Evolutionary conservation across 2,888 invertebrate genomes (phyloP), one percentile per base, ranked within the genome.

Genomic region (Stratiomys singularior): DNA sequence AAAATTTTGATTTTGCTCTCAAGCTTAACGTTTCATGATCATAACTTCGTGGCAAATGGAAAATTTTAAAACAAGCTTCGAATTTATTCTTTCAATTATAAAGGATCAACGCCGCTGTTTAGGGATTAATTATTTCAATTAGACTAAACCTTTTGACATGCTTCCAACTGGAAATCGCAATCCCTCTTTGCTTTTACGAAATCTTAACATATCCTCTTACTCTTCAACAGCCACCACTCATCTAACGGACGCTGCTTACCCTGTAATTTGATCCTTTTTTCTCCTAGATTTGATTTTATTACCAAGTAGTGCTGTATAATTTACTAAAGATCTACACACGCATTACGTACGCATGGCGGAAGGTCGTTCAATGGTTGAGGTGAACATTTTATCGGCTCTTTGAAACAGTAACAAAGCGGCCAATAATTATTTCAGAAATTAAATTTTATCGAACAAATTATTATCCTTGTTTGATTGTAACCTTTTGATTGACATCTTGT

Each of bases 71-170:
- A n/a, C n/a, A n/a, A n/a, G n/a, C n/a, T n/a, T n/a, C n/a, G n/a
- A n/a, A 37, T 3, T 37, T 9, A 3, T 37, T 37, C 9, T 9
- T 47, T 47, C 64, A 76, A 64, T 76, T 64, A 76, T 23, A 11
- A 7, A 23, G 27, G 15, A 63, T 76, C 15, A 76, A 23, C 52
- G 47, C 46, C 28, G 18, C 13, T 3, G 64, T 76, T 60, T 67
- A 69, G 69, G 58, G 71, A 77, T 60, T 71, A 77, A 77, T 77
- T 77, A 77, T 46, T 77, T 60, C 77, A 77, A 77, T 77, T 77
- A 60, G 60, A 44, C 56, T 77, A 44, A 77, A 63, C 18, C 47
- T 27, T 46, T 44, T 77, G 77, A 28, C 71, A 60, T 15, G 11
- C 21, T n/a, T 23, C n/a, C 46, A 11, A 44, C 46, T 44, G 69